Evolutionary conservation across 2,113 vertebrate genomes (phyloP).

Genomic region (Alouatta palliata): DNA sequence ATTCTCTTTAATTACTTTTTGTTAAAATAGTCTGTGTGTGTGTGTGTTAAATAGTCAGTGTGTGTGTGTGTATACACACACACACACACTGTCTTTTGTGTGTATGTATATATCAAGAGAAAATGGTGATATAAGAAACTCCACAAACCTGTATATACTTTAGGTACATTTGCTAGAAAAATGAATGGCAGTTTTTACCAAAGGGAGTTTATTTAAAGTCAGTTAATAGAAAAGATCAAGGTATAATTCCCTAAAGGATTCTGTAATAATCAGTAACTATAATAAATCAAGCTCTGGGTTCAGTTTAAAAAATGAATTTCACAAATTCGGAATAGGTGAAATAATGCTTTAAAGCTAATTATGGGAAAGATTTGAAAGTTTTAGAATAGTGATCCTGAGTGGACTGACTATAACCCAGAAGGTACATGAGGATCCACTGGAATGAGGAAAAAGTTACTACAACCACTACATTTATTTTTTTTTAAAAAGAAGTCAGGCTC

Average conservation of each 20-base stretch:
- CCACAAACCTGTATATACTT: not conserved
- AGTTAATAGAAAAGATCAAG: conserved; percentile 17
- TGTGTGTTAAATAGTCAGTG: not conserved
- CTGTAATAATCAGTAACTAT: not conserved
- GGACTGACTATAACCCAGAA: not conserved
- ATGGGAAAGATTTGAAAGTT: not conserved
- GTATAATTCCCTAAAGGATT: not conserved
- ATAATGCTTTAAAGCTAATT: not conserved
- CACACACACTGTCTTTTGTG: too few relatives aligned
- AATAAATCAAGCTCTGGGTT: conserved; percentile 19
- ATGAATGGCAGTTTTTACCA: not conserved
- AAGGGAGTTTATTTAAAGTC: not conserved
- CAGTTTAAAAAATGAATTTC: not conserved
- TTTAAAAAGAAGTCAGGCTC: not conserved
- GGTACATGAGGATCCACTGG: not conserved
- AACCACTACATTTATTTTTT: not conserved
- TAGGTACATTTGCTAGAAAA: not conserved
- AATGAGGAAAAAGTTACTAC: not conserved
- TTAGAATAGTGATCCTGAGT: not conserved
- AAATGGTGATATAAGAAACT: not conserved
- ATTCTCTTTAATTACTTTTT: not conserved
- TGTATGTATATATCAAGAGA: not conserved
- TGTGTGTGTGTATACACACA: too few relatives aligned
- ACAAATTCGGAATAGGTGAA: not conserved
- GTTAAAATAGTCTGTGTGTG: not conserved